Evolutionary conservation across 2,888 invertebrate genomes (phyloP).

Genomic region (Ectemnius continuus): DNA sequence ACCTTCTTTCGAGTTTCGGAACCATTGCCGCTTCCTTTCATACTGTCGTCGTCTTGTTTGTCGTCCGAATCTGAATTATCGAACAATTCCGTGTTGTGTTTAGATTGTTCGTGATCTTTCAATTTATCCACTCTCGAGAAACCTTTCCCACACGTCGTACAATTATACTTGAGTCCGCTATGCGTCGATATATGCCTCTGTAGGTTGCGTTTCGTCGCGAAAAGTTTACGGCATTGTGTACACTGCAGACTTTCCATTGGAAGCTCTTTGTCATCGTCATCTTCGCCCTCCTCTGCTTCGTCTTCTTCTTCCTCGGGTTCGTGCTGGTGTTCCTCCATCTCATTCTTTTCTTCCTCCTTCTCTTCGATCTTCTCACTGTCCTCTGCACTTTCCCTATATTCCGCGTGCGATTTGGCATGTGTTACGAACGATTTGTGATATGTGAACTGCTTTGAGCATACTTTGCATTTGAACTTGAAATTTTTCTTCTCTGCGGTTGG

Average conservation of each 20-base stretch:
- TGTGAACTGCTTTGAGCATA: conserved; percentile 70
- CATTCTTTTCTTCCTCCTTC: conserved; percentile 54
- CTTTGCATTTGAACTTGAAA: conserved; percentile 66
- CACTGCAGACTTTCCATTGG: conserved; percentile 69
- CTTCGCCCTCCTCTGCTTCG: conserved; percentile 60
- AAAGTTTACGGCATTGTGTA: conserved; percentile 72
- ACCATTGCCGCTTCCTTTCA: conserved; percentile 55
- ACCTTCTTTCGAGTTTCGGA: conserved; percentile 67
- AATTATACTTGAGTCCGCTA: conserved; percentile 71
- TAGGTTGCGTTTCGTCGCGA: conserved; percentile 71
- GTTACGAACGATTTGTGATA: conserved; percentile 70
- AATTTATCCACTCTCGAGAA: conserved; percentile 72
- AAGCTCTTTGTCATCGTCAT: conserved; percentile 59
- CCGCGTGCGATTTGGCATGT: conserved; percentile 69
- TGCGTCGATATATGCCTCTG: conserved; percentile 73
- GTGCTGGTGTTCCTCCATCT: conserved; percentile 55
- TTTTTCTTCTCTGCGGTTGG: conserved; percentile 52
- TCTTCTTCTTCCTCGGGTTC: conserved; percentile 52
- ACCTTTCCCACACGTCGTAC: conserved; percentile 69
- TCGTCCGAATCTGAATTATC: conserved; percentile 65
- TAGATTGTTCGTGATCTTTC: conserved; percentile 72
- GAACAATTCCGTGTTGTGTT: conserved; percentile 70
- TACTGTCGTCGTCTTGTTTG: conserved; percentile 67
- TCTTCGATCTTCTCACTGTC: conserved; percentile 52
- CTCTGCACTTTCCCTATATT: conserved; percentile 50